A percentile compares a stretch with the other conserved stretches of the same genome.
Conservation (phyloP, 2,888 invertebrate genomes). For the Strigamia transsilvanica region DNA sequence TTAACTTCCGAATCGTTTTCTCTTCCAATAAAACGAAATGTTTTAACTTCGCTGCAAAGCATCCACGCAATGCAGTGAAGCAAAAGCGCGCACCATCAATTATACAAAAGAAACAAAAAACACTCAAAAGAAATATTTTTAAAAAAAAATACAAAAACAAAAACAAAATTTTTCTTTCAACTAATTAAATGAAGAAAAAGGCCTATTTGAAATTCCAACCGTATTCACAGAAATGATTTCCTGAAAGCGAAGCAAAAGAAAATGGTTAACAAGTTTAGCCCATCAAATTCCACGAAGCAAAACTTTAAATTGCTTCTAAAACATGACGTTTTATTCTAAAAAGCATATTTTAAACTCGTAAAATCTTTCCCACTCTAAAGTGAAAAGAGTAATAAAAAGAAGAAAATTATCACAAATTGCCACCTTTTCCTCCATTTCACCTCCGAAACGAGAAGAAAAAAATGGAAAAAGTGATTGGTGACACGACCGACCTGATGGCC, state of each 20-base stretch:
- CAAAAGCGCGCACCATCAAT: not conserved
- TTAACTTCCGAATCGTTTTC: too few species aligned
- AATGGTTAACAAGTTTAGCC: not conserved
- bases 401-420: conserved; percentile 28
- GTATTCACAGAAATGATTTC: too few species aligned
- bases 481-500: conserved; percentile 37
- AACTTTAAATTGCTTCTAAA: conserved; percentile 36
- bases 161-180: not conserved
- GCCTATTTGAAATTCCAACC: too few species aligned
- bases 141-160: conserved; percentile 3
- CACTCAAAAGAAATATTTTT: too few species aligned
- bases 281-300: conserved; percentile 18
- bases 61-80: not conserved
- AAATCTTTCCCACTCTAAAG: conserved; percentile 13
- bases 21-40: too few species aligned
- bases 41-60: not conserved
- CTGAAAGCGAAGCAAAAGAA: not conserved
- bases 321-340: conserved; percentile 33
- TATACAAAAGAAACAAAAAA: not conserved
- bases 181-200: not conserved
- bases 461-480: conserved; percentile 15
- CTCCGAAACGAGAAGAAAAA: not conserved
- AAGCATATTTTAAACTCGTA: conserved; percentile 35
- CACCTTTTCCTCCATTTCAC: conserved; percentile 27
- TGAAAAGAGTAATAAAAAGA: conserved; percentile 31